phyloP scores from a whole-genome alignment of 2,113 vertebrate species.

The Pipa parva region DNA sequence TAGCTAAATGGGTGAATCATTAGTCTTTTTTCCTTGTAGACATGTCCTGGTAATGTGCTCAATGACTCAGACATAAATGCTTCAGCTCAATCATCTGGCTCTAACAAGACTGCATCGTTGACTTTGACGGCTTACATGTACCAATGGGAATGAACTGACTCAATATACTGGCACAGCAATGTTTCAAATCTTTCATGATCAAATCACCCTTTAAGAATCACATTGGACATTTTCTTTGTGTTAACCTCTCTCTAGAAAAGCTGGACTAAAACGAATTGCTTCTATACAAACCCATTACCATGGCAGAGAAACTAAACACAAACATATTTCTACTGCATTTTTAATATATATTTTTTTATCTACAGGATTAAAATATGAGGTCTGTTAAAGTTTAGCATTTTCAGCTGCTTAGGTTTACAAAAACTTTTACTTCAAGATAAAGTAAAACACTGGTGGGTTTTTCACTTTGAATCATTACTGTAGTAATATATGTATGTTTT shows the following conservation, averaged over 20 bases:
- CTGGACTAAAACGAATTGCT: constrained; percentile 4
- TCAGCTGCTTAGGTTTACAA: no score
- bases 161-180: constrained; percentile 5
- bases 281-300: neutral
- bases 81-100: constrained; percentile 41
- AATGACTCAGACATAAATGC: constrained; percentile 36
- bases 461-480: no score
- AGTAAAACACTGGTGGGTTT: no score
- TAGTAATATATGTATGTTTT: no score
- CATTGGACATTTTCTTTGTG: neutral
- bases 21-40: constrained; percentile 40
- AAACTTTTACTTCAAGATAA: no score
- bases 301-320: neutral
- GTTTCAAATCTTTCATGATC: constrained; percentile 8
- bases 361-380: neutral
- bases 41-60: constrained; percentile 42
- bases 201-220: constrained; percentile 8
- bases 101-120: constrained; percentile 32
- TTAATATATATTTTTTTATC: neutral
- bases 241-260: constrained; percentile 6
- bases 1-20: constrained; percentile 41
- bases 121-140: constrained; percentile 27
- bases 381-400: no score
- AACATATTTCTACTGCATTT: neutral
- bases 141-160: constrained; percentile 33